A percentile compares a stretch with the other conserved stretches of the same genome.
Conservation (phyloP, 2,888 invertebrate genomes). For the Ectemnius continuus region DNA sequence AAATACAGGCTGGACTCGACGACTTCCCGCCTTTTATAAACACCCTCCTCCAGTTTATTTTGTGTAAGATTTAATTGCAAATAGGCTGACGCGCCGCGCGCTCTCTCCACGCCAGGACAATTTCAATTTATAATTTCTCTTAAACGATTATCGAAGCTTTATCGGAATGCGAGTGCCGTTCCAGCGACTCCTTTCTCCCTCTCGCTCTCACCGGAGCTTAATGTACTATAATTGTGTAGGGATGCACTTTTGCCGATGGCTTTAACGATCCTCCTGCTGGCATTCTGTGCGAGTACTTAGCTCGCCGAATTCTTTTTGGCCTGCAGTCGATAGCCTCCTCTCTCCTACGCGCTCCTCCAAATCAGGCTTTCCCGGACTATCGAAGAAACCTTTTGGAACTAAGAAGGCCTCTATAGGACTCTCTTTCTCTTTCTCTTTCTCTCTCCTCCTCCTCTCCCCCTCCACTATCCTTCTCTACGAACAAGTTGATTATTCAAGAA, state of each 20-base stretch:
- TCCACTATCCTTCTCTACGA: neutral
- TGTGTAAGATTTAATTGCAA: neutral
- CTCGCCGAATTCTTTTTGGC: neutral
- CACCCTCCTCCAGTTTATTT: neutral
- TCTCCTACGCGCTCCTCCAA: neutral
- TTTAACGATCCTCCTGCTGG: neutral
- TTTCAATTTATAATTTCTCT: conserved; percentile 2
- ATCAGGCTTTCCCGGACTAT: neutral
- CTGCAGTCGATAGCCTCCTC: neutral
- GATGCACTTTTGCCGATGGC: neutral
- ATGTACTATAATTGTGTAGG: conserved; percentile 1
- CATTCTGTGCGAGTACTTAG: neutral
- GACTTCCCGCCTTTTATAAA: neutral
- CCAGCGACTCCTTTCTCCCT: neutral
- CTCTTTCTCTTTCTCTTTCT: neutral
- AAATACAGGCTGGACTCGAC: neutral
- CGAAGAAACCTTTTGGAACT: neutral
- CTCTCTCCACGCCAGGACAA: neutral
- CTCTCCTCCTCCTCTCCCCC: neutral
- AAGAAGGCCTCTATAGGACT: neutral
- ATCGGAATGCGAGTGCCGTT: neutral
- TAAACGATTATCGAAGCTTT: conserved; percentile 4
- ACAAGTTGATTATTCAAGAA: conserved; percentile 6
- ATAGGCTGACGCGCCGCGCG: neutral
- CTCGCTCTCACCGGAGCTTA: neutral